phyloP scores from a whole-genome alignment of 2,113 vertebrate genomes.

The Hydropotes inermis region DNA sequence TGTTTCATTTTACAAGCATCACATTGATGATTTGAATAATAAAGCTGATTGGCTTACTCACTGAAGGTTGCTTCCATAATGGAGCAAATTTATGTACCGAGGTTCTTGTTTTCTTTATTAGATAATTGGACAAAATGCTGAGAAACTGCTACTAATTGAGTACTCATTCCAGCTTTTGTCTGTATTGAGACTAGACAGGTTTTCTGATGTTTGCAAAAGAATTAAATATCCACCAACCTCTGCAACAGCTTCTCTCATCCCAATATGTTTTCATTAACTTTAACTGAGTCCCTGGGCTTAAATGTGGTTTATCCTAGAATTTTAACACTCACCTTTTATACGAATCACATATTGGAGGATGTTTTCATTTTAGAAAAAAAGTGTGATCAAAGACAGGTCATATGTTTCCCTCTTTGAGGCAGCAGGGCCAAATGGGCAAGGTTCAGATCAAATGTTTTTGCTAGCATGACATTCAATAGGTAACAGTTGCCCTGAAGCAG shows the following conservation, averaged over 20 bases:
- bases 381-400: constrained; percentile 76
- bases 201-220: constrained; percentile 61
- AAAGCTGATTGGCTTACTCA: constrained; percentile 36
- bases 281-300: constrained; percentile 68
- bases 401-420: constrained; percentile 71
- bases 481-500: constrained; percentile 75
- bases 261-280: constrained; percentile 71
- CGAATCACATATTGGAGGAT: constrained; percentile 74
- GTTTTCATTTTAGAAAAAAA: constrained; percentile 76
- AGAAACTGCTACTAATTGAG: constrained; percentile 67
- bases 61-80: constrained; percentile 57
- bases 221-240: constrained; percentile 52
- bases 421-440: constrained; percentile 65
- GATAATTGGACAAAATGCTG: constrained; percentile 60
- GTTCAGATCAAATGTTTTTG: constrained; percentile 76
- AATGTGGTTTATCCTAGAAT: constrained; percentile 73
- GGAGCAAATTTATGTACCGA: constrained; percentile 57
- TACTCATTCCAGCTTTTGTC: constrained; percentile 61
- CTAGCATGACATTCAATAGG: constrained; percentile 74
- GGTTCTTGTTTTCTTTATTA: constrained; percentile 62
- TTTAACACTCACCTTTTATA: constrained; percentile 77
- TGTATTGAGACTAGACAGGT: constrained; percentile 45
- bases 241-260: constrained; percentile 37
- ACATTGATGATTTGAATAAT: constrained; percentile 59
- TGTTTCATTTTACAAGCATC: constrained; percentile 54